phyloP scores from a whole-genome alignment of 2,888 invertebrate species.

The Bhutanitis thaidina region DNA sequence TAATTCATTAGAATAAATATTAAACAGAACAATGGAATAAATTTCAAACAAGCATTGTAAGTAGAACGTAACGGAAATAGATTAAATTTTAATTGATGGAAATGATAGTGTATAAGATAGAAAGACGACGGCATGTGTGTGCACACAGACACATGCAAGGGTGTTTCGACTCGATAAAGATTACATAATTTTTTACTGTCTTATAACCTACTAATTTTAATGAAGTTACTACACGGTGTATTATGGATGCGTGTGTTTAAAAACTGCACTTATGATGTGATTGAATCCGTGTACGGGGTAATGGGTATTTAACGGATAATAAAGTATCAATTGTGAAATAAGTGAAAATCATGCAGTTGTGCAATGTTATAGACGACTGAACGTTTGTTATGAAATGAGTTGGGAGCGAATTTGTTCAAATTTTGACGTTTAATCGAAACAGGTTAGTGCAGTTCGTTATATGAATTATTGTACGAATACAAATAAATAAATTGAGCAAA shows the following conservation, averaged over 20 bases:
- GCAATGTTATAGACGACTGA: background rate
- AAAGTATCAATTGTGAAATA: background rate
- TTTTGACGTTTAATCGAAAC: too few relatives aligned
- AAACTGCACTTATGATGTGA: background rate
- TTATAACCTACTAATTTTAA: background rate
- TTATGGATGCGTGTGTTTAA: background rate
- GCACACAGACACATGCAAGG: too few relatives aligned
- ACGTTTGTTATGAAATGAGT: background rate
- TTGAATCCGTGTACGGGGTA: background rate
- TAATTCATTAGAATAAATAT: too few relatives aligned
- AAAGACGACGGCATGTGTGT: too few relatives aligned
- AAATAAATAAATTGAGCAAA: too few relatives aligned
- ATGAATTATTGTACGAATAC: too few relatives aligned
- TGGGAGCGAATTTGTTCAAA: background rate
- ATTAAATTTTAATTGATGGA: too few relatives aligned
- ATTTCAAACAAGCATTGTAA: constrained; percentile 9
- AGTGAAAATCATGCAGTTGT: background rate
- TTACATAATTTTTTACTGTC: too few relatives aligned
- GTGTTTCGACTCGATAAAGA: too few relatives aligned
- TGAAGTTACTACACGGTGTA: background rate
- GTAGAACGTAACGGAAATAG: constrained; percentile 2
- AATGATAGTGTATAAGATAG: too few relatives aligned
- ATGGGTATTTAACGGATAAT: background rate
- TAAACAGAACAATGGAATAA: too few relatives aligned
- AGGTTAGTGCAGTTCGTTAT: too few relatives aligned